A percentile compares a stretch with the other conserved stretches of the same genome.
These are phyloP conservation scores for Rhodeus uyekii DNA, from an alignment of 2,797 vertebrate species.

Conservation along the genomic window DNA sequence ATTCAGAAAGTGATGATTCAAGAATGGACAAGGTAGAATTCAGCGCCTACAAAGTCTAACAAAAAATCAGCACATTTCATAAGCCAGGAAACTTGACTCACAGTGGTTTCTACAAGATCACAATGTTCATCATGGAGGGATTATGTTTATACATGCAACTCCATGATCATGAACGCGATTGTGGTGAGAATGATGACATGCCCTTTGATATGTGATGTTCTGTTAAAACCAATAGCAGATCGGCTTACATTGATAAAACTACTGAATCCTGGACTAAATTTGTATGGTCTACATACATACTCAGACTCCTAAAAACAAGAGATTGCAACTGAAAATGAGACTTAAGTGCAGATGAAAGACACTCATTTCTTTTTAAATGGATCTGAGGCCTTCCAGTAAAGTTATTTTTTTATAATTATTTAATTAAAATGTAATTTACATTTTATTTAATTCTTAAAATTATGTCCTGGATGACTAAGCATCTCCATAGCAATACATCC, in stretches of 20 bases:
- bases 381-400: background rate
- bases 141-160: conserved; percentile 17
- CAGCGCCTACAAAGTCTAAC: background rate
- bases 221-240: background rate
- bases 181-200: background rate
- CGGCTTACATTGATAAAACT: too few relatives aligned
- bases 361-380: background rate
- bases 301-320: background rate
- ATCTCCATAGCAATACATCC: conserved; percentile 15
- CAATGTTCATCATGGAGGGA: background rate
- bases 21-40: background rate
- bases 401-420: background rate
- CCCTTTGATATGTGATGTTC: background rate
- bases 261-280: background rate
- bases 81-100: conserved; percentile 22
- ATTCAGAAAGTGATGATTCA: background rate
- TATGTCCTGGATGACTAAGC: conserved; percentile 16
- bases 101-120: background rate
- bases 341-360: background rate
- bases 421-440: background rate
- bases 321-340: background rate
- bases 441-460: background rate
- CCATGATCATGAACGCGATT: background rate
- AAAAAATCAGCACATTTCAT: background rate
- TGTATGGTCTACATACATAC: background rate